phyloP scores from a whole-genome alignment of 2,113 vertebrate species.

The Calidris pygmaea region DNA sequence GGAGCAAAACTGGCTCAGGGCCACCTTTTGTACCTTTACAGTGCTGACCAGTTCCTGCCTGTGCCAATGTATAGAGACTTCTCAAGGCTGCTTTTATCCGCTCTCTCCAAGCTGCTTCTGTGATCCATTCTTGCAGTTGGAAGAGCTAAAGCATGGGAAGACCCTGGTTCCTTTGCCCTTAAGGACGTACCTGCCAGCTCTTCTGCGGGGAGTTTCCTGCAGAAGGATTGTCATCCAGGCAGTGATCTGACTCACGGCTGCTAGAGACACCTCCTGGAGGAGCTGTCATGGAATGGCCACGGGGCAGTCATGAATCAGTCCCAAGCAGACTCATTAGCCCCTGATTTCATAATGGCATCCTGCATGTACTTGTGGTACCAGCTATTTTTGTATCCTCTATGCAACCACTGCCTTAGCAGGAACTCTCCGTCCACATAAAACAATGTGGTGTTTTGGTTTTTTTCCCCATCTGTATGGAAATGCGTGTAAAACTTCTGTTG shows the following conservation, averaged over 20 bases:
- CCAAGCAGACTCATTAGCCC: constrained; percentile 11
- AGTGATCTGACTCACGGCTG: constrained; percentile 21
- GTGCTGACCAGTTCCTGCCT: background rate
- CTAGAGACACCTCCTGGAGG: constrained; percentile 19
- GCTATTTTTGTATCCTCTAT: constrained; percentile 3
- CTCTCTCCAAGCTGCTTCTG: background rate
- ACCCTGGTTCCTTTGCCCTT: background rate
- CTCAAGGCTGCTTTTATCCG: background rate
- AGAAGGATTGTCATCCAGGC: background rate
- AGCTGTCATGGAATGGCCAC: background rate
- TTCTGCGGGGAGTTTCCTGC: constrained; percentile 4
- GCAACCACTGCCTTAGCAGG: background rate
- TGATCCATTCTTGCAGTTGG: background rate
- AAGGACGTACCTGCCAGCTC: background rate
- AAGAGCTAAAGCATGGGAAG: background rate
- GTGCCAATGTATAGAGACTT: background rate
- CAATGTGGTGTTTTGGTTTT: background rate
- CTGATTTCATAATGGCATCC: constrained; percentile 18
- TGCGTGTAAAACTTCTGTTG: background rate
- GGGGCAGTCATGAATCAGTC: constrained; percentile 15
- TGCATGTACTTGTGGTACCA: background rate
- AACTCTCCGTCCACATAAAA: background rate
- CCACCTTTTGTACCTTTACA: background rate
- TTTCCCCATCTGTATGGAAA: background rate
- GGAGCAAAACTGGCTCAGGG: background rate